These are phyloP conservation scores for Hylaeus anthracinus DNA, from an alignment of 1,140 invertebrate species.

Conservation along the genomic window DNA sequence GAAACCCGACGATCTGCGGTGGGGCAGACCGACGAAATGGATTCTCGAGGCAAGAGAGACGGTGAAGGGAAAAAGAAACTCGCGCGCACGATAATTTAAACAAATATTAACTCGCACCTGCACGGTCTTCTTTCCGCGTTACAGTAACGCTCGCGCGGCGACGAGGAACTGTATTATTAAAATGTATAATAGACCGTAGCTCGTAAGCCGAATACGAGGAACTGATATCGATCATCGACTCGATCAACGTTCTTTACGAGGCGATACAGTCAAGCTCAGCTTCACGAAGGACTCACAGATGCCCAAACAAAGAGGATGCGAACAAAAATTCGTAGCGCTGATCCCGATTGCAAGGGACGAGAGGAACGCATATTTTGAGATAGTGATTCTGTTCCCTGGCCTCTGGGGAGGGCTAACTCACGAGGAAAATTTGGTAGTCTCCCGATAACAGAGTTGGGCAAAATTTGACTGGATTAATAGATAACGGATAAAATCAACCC, in stretches of 20 bases:
- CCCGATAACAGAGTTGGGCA: too few species aligned
- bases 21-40: not conserved
- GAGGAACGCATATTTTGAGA: not conserved
- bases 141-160: constrained; percentile 19
- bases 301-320: too few species aligned
- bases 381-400: too few species aligned
- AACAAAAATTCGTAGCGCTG: not conserved
- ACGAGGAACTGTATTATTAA: constrained; percentile 39
- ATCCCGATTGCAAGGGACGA: not conserved
- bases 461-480: too few species aligned
- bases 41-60: not conserved
- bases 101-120: constrained; percentile 24
- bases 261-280: constrained; percentile 56
- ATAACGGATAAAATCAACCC: too few species aligned
- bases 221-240: constrained; percentile 20
- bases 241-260: constrained; percentile 51
- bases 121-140: constrained; percentile 14
- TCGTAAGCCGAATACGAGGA: constrained; percentile 22
- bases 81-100: constrained; percentile 22
- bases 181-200: constrained; percentile 49
- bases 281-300: not conserved
- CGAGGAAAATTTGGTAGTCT: too few species aligned
- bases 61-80: not conserved
- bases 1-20: not conserved
- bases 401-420: too few species aligned